A percentile compares a stretch with the other conserved stretches of the same genome.
Evolutionary conservation across 2,888 invertebrate species (phyloP).

Genomic region (Meiosimyza decipiens): DNA sequence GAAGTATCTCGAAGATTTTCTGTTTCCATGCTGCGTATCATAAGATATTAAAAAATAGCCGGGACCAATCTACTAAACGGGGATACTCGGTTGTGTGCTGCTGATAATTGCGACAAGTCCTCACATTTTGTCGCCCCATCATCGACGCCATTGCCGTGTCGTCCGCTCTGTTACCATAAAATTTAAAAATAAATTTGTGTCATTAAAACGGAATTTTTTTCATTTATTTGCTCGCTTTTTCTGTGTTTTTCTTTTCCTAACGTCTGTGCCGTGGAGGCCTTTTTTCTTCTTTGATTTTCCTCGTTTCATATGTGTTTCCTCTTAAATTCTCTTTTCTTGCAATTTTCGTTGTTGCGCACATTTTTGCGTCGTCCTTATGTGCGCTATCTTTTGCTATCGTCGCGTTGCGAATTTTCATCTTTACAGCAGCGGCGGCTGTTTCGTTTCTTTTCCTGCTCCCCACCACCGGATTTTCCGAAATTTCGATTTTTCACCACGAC

Average conservation of each 20-base stretch:
- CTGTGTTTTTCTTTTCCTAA: constrained; percentile 7
- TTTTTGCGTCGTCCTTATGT: constrained; percentile 18
- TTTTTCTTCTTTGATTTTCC: constrained; percentile 17
- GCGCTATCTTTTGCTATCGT: background rate
- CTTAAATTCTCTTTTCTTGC: constrained; percentile 13
- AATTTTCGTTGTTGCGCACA: constrained; percentile 15
- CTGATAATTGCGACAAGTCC: background rate
- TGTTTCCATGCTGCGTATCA: background rate
- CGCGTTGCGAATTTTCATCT: constrained; percentile 15
- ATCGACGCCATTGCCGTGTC: background rate
- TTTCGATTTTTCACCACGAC: constrained; percentile 29
- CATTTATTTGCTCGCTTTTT: constrained; percentile 8
- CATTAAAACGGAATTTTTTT: constrained; percentile 24
- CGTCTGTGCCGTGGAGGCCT: constrained; percentile 31
- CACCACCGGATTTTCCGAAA: background rate
- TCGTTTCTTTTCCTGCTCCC: constrained; percentile 1
- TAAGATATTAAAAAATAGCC: background rate
- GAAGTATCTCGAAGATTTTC: background rate
- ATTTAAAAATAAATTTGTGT: constrained; percentile 33
- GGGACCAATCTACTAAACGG: background rate
- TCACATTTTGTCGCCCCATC: constrained; percentile 10
- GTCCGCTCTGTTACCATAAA: constrained; percentile 21
- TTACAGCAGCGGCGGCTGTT: background rate
- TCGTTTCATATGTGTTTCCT: constrained; percentile 38
- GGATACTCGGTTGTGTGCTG: background rate